phyloP scores from a whole-genome alignment of 2,113 vertebrate genomes.

The Prunella himalayana region DNA sequence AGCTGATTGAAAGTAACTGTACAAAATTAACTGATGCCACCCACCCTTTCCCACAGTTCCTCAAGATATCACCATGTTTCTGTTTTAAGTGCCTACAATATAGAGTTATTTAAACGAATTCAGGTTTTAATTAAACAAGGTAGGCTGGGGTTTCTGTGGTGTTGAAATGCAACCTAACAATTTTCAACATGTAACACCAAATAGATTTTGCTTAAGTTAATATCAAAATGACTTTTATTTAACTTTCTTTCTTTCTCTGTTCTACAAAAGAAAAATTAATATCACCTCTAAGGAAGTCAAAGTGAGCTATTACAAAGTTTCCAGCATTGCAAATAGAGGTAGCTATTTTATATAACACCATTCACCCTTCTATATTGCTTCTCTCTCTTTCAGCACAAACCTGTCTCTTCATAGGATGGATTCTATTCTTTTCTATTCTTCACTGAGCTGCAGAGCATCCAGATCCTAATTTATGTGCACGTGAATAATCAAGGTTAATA shows the following conservation, averaged over 20 bases:
- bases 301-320: background rate
- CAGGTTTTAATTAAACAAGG: slow-evolving; percentile 20
- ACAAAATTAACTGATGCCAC: background rate
- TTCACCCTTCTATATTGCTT: background rate
- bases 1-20: background rate
- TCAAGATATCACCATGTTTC: background rate
- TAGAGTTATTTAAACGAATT: background rate
- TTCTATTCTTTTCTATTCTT: background rate
- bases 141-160: background rate
- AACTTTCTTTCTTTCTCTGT: background rate
- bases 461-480: background rate
- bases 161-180: background rate
- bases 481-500: background rate
- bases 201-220: background rate
- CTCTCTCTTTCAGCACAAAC: background rate
- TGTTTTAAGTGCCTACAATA: background rate
- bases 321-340: background rate
- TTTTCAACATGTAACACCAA: background rate
- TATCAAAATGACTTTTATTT: background rate
- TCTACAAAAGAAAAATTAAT: background rate
- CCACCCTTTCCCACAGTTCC: background rate
- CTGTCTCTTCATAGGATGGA: background rate
- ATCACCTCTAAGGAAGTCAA: background rate
- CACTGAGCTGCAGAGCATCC: background rate
- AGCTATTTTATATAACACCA: background rate